phyloP scores from a whole-genome alignment of 2,888 invertebrate genomes.

The Drosophila prostipennis region DNA sequence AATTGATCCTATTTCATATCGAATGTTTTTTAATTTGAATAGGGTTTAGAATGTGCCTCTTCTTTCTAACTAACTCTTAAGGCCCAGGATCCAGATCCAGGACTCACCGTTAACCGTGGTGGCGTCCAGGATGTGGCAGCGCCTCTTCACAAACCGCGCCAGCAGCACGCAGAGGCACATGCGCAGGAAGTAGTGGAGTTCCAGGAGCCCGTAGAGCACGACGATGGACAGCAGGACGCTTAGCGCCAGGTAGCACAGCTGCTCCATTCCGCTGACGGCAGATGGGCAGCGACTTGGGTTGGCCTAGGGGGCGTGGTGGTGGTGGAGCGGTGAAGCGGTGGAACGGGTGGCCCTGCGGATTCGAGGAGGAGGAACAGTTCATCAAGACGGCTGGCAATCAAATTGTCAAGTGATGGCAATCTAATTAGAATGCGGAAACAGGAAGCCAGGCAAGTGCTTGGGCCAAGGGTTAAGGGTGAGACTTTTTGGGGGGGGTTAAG shows the following conservation, averaged over 20 bases:
- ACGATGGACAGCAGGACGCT: slow-evolving; percentile 82
- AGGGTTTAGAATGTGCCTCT: no score
- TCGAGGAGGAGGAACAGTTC: slow-evolving; percentile 5
- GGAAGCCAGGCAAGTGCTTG: slow-evolving; percentile 37
- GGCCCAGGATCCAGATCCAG: background rate
- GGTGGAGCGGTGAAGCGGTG: background rate
- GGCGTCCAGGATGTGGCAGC: slow-evolving; percentile 87
- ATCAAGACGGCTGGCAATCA: slow-evolving; percentile 16
- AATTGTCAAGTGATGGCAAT: slow-evolving; percentile 30
- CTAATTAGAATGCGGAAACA: slow-evolving; percentile 40
- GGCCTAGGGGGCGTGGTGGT: background rate
- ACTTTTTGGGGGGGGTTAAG: slow-evolving; percentile 1
- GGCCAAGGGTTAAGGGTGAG: slow-evolving; percentile 9
- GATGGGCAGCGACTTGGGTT: background rate
- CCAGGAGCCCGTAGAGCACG: slow-evolving; percentile 87
- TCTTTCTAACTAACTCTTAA: no score
- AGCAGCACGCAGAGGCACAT: slow-evolving; percentile 88
- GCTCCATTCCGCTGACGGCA: slow-evolving; percentile 48
- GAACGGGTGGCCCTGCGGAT: slow-evolving; percentile 15
- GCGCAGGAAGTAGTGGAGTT: slow-evolving; percentile 90
- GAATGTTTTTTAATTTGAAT: no score
- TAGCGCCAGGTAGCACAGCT: slow-evolving; percentile 79
- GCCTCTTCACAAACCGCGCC: slow-evolving; percentile 88
- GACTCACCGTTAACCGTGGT: slow-evolving; percentile 88
- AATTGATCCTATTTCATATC: no score